Percentiles rank a stretch among this genome's conserved stretches.
phyloP scores from a whole-genome alignment of 2,113 vertebrate genomes.

The Calidris pugnax region DNA sequence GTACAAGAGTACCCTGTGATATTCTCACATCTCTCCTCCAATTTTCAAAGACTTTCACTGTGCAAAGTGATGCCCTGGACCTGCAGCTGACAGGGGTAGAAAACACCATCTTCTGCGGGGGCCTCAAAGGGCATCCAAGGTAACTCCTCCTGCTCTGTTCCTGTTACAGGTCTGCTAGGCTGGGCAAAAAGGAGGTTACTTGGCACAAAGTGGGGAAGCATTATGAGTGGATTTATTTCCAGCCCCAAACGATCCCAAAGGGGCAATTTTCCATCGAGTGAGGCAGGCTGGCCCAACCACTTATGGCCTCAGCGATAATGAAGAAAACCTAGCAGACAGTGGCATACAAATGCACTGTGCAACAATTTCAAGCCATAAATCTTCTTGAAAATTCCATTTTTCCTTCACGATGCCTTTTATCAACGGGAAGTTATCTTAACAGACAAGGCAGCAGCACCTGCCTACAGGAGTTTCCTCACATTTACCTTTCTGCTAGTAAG shows the following conservation, averaged over 20 bases:
- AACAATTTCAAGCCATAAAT: neutral
- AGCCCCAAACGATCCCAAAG: neutral
- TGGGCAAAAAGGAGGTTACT: neutral
- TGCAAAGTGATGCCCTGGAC: neutral
- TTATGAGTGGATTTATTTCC: neutral
- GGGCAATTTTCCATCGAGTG: conserved; percentile 1
- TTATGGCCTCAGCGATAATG: neutral
- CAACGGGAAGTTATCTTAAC: neutral
- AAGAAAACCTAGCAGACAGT: neutral
- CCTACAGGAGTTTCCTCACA: conserved; percentile 19
- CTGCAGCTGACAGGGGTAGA: neutral
- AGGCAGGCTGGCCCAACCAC: neutral
- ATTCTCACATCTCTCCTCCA: neutral
- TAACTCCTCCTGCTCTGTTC: neutral
- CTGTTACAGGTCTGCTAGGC: neutral
- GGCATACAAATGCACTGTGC: neutral
- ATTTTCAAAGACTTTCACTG: neutral
- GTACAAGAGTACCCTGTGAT: neutral
- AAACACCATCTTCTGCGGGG: neutral
- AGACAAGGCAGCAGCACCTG: conserved; percentile 19
- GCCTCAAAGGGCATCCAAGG: neutral
- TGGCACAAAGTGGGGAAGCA: neutral
- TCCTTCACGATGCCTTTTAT: conserved; percentile 5
- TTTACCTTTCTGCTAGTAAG: conserved; percentile 19
- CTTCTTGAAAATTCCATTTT: neutral